These are phyloP conservation scores for Drosophila dives DNA, from an alignment of 2,888 invertebrate genomes.

Conservation along the genomic window DNA sequence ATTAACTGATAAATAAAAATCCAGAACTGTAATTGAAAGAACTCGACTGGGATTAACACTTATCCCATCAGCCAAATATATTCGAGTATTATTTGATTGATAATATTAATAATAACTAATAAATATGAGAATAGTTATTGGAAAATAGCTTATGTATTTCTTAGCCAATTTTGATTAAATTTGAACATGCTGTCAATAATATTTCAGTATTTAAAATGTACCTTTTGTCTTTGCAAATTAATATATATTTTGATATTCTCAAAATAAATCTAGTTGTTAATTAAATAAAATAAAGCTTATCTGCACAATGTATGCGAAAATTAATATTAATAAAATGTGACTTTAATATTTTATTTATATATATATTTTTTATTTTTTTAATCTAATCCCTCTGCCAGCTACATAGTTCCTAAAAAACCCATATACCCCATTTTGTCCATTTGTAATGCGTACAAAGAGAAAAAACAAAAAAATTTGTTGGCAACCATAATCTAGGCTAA, in stretches of 20 bases:
- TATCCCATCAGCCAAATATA: neutral
- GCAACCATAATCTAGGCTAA: constrained; percentile 34
- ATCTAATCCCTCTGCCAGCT: neutral
- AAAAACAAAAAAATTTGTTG: constrained; percentile 33
- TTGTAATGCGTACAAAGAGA: neutral
- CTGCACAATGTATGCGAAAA: neutral
- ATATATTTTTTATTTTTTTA: neutral
- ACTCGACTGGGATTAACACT: neutral
- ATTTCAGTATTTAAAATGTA: neutral
- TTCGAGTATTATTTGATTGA: neutral
- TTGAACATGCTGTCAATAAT: no score
- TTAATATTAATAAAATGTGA: neutral
- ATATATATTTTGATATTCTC: neutral
- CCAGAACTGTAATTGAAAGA: neutral
- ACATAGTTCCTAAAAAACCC: neutral
- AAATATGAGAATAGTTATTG: neutral
- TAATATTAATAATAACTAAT: neutral
- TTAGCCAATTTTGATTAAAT: neutral
- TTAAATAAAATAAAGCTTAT: neutral
- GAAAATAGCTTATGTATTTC: neutral
- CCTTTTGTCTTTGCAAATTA: rapidly evolving
- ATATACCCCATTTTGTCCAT: neutral
- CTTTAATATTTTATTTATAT: no score
- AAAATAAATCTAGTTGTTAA: neutral
- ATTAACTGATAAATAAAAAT: neutral